Conservation (phyloP, 2,888 invertebrate species). For the Steinernema scapterisci region DNA sequence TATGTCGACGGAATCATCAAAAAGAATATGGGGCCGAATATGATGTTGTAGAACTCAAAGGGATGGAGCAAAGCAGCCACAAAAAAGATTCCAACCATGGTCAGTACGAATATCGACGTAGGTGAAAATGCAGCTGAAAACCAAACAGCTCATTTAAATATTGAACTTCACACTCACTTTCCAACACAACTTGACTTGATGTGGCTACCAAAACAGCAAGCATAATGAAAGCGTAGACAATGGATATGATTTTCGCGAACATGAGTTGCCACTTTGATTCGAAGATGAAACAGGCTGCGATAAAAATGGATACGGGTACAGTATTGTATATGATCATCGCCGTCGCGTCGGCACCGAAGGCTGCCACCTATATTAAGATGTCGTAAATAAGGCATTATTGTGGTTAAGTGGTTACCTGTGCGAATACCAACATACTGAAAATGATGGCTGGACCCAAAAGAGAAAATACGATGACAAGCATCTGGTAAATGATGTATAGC, state of each 20-base stretch:
- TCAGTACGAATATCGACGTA: conserved; percentile 82
- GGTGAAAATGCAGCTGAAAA: conserved; percentile 76
- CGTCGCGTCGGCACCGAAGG: conserved; percentile 56
- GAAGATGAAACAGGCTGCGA: conserved; percentile 62
- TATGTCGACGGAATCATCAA: conserved; percentile 93
- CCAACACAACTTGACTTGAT: conserved; percentile 61
- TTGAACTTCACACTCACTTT: conserved; percentile 54
- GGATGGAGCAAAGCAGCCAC: conserved; percentile 77
- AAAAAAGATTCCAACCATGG: conserved; percentile 75
- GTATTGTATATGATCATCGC: conserved; percentile 59
- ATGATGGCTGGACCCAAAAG: conserved; percentile 67
- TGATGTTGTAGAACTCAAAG: conserved; percentile 66
- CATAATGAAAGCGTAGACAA: conserved; percentile 83
- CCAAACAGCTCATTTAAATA: not conserved
- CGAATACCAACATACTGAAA: conserved; percentile 67
- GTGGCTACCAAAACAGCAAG: conserved; percentile 78
- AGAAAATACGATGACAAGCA: conserved; percentile 67
- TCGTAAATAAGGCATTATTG: too few relatives aligned
- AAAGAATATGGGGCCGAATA: conserved; percentile 77
- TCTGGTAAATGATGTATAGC: conserved; percentile 66
- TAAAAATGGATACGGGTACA: conserved; percentile 58
- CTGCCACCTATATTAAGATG: conserved; percentile 54
- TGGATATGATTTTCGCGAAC: conserved; percentile 77
- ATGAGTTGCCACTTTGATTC: conserved; percentile 61
- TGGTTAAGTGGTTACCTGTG: conserved; percentile 59